Evolutionary conservation across 2,797 vertebrate species (phyloP).

Genomic region (Poecilia gillii): DNA sequence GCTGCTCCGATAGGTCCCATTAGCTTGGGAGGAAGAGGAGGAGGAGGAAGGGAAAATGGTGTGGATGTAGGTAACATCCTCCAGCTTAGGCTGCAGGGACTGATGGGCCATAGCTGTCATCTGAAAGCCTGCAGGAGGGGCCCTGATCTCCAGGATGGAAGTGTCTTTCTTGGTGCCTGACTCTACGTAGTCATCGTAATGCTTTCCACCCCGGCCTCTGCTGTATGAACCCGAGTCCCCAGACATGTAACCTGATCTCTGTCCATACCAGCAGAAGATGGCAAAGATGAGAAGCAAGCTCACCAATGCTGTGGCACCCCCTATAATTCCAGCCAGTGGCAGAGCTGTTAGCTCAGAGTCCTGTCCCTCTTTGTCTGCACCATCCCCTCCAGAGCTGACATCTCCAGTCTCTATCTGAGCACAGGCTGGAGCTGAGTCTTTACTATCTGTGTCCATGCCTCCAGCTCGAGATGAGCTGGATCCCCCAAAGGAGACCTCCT

Average conservation of each 20-base stretch:
- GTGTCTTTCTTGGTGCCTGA: conserved; percentile 96
- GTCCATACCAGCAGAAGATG: conserved; percentile 93
- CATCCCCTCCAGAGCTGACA: conserved; percentile 63
- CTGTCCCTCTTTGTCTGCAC: conserved; percentile 72
- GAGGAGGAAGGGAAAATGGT: conserved; percentile 90
- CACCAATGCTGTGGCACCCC: conserved; percentile 89
- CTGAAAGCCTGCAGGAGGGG: conserved; percentile 87
- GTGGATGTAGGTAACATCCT: conserved; percentile 91
- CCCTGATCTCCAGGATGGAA: conserved; percentile 93
- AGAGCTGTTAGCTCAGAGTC: conserved; percentile 84
- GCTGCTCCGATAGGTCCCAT: conserved; percentile 77
- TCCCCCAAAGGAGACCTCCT: conserved; percentile 63
- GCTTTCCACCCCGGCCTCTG: conserved; percentile 84
- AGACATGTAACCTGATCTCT: conserved; percentile 86
- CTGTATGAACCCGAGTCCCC: conserved; percentile 83
- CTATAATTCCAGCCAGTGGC: conserved; percentile 91
- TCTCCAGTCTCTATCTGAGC: conserved; percentile 92
- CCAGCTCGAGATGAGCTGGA: conserved; percentile 58
- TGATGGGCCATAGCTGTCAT: conserved; percentile 91
- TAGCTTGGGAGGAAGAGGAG: conserved; percentile 75
- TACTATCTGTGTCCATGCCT: conserved; percentile 76
- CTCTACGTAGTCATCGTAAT: conserved; percentile 92
- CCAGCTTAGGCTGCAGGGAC: conserved; percentile 84
- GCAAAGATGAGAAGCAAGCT: conserved; percentile 91
- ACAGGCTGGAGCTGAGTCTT: conserved; percentile 87